Percentiles rank a stretch among this genome's conserved stretches.
phyloP scores from a whole-genome alignment of 2,888 invertebrate genomes.

The Drosophila pseudotalamancana region DNA sequence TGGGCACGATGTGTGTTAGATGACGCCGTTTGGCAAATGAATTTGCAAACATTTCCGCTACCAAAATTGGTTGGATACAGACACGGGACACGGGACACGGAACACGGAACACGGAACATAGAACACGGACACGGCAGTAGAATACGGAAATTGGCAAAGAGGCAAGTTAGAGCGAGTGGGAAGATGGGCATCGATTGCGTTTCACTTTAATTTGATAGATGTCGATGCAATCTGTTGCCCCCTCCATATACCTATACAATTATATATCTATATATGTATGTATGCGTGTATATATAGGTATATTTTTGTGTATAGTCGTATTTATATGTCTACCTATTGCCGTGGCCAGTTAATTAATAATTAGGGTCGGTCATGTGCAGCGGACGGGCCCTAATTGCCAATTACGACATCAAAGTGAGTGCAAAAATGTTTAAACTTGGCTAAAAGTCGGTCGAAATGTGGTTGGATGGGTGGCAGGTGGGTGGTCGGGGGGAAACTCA shows the following conservation, averaged over 20 bases:
- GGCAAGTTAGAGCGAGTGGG: not conserved
- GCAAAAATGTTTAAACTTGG: conserved; percentile 11
- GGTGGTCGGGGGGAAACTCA: conserved; percentile 85
- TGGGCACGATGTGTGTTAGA: conserved; percentile 59
- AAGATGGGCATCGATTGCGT: conserved; percentile 19
- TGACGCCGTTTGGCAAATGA: conserved; percentile 76
- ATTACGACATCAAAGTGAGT: conserved; percentile 70
- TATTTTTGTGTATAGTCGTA: not conserved
- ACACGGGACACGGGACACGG: too few relatives aligned
- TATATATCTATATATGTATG: not conserved
- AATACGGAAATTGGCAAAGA: conserved; percentile 51
- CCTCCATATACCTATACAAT: not conserved
- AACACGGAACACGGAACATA: too few relatives aligned
- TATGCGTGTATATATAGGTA: not conserved
- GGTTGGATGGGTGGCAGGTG: too few relatives aligned
- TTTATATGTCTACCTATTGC: not conserved
- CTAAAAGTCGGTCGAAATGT: not conserved
- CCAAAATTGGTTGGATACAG: conserved; percentile 57
- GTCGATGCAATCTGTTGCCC: conserved; percentile 28
- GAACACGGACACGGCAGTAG: conserved; percentile 45
- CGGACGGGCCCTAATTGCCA: conserved; percentile 66
- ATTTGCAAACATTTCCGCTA: conserved; percentile 74
- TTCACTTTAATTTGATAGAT: conserved; percentile 70
- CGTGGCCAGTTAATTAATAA: conserved; percentile 70
- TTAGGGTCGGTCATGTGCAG: conserved; percentile 45